phyloP scores from a whole-genome alignment of 2,797 vertebrate species.

The Arctocebus calabarensis region DNA sequence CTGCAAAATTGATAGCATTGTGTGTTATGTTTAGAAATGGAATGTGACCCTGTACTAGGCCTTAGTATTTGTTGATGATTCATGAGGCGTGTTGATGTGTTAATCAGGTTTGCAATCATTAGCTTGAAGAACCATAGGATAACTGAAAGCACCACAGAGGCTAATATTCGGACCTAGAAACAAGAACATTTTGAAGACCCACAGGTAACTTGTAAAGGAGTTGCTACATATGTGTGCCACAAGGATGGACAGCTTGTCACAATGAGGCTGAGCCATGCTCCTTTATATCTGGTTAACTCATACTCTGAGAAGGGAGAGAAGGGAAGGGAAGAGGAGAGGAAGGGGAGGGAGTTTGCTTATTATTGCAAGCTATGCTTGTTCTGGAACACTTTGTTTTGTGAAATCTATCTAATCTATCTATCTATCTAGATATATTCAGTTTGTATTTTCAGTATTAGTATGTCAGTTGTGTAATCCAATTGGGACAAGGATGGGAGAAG shows the following conservation, averaged over 20 bases:
- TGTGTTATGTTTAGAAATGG: slow-evolving; percentile 56
- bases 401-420: neutral
- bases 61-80: slow-evolving; percentile 17
- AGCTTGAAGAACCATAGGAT: slow-evolving; percentile 66
- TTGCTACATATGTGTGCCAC: neutral
- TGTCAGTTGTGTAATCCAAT: neutral
- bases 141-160: slow-evolving; percentile 6
- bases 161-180: slow-evolving; percentile 58
- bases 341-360: neutral
- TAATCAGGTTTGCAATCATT: slow-evolving; percentile 43
- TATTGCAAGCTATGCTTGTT: neutral
- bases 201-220: slow-evolving; percentile 65
- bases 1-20: slow-evolving; percentile 36
- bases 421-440: neutral
- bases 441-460: neutral
- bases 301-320: neutral
- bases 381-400: slow-evolving; percentile 24
- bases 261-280: neutral
- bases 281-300: neutral
- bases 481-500: neutral
- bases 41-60: slow-evolving; percentile 14
- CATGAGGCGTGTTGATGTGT: neutral
- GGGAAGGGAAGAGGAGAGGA: neutral
- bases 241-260: slow-evolving; percentile 11
- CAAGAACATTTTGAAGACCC: slow-evolving; percentile 73